Conservation (phyloP, 2,888 invertebrate genomes). For the Axea sp. region DNA sequence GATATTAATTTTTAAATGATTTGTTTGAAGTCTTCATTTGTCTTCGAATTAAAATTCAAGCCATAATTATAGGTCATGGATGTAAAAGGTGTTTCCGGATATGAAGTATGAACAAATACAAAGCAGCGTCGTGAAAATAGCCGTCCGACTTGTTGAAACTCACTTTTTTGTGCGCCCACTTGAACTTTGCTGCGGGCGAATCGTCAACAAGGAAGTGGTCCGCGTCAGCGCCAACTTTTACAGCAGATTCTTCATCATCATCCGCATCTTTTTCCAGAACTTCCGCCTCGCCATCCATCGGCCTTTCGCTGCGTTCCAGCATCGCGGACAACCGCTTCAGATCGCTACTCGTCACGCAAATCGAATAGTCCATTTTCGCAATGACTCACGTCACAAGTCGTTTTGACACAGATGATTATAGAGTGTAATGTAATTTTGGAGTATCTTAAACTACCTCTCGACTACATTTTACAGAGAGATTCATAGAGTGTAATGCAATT, state of each 20-base stretch:
- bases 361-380: conserved; percentile 65
- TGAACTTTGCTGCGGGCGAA: conserved; percentile 73
- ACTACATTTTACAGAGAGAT: too few species aligned
- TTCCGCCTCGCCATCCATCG: conserved; percentile 61
- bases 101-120: conserved; percentile 19
- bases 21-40: too few species aligned
- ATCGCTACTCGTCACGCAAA: conserved; percentile 66
- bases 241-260: conserved; percentile 52
- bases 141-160: conserved; percentile 60
- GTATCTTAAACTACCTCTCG: too few species aligned
- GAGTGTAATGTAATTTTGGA: too few species aligned
- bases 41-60: too few species aligned
- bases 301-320: conserved; percentile 69
- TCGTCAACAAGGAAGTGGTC: conserved; percentile 73
- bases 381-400: too few species aligned
- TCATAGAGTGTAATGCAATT: too few species aligned
- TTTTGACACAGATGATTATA: too few species aligned
- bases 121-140: conserved; percentile 17
- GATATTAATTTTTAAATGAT: too few species aligned
- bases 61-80: neutral
- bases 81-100: neutral
- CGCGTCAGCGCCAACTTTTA: conserved; percentile 63
- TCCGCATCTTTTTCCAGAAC: conserved; percentile 60
- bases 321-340: conserved; percentile 72
- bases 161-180: conserved; percentile 75